These are phyloP conservation scores for Pseudochirops corinnae DNA, from an alignment of 2,797 vertebrate species.

Conservation along the genomic window DNA sequence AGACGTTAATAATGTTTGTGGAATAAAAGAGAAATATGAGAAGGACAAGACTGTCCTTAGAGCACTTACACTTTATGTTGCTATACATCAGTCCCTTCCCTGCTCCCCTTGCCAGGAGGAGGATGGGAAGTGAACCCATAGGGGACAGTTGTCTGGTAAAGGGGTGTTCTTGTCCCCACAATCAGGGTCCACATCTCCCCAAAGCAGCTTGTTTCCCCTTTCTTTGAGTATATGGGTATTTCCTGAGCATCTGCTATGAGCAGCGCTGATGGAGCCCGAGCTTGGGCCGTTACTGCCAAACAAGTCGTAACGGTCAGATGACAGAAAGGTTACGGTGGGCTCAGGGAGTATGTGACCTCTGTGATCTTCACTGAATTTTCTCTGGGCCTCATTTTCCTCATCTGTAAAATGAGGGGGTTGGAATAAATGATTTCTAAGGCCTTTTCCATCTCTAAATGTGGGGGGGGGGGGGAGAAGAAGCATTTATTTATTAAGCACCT, in stretches of 20 bases:
- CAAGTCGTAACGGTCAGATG: background rate
- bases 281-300: background rate
- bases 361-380: background rate
- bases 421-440: background rate
- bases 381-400: background rate
- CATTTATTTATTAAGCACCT: background rate
- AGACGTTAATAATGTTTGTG: background rate
- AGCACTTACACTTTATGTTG: background rate
- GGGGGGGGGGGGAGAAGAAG: background rate
- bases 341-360: background rate
- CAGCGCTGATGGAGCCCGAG: background rate
- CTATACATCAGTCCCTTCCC: background rate
- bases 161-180: background rate
- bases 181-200: background rate
- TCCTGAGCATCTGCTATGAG: background rate
- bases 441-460: background rate
- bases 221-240: background rate
- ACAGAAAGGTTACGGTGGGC: background rate
- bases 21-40: background rate
- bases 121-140: background rate
- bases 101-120: background rate
- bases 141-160: background rate
- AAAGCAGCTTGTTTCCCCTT: background rate
- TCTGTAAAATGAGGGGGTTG: background rate
- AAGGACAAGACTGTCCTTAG: background rate